phyloP scores from a whole-genome alignment of 2,797 vertebrate species.

The Diglossa cyanea region DNA sequence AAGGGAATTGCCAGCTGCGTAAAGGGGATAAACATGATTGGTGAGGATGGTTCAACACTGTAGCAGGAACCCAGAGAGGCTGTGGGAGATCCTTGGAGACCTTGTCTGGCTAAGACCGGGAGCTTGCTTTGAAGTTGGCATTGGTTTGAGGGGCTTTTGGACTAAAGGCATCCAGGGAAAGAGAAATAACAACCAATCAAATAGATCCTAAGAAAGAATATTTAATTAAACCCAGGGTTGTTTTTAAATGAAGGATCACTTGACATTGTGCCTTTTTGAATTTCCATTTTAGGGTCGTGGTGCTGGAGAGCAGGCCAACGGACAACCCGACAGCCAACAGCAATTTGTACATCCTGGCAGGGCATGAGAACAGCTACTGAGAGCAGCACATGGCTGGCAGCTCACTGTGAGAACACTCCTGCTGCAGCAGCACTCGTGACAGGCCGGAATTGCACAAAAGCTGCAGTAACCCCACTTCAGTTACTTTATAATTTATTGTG shows the following conservation, averaged over 20 bases:
- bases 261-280: background rate
- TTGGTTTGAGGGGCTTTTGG: background rate
- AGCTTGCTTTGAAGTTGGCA: background rate
- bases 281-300: constrained; percentile 86
- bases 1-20: background rate
- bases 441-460: constrained; percentile 73
- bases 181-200: background rate
- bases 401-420: constrained; percentile 50
- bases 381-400: background rate
- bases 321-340: constrained; percentile 98
- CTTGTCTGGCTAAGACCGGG: rapidly evolving
- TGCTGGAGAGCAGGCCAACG: constrained; percentile 94
- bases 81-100: background rate
- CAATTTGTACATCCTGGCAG: constrained; percentile 97
- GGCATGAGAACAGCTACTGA: constrained; percentile 99
- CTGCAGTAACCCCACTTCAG: constrained; percentile 54
- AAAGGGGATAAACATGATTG: background rate
- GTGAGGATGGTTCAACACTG: background rate
- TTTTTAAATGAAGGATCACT: background rate
- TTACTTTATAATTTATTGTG: constrained; percentile 88
- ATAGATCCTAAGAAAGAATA: background rate
- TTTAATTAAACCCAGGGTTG: background rate
- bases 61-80: background rate
- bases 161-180: background rate
- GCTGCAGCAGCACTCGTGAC: constrained; percentile 68